Conservation (phyloP, 2,797 vertebrate genomes). For the Arnoldichthys spilopterus region DNA sequence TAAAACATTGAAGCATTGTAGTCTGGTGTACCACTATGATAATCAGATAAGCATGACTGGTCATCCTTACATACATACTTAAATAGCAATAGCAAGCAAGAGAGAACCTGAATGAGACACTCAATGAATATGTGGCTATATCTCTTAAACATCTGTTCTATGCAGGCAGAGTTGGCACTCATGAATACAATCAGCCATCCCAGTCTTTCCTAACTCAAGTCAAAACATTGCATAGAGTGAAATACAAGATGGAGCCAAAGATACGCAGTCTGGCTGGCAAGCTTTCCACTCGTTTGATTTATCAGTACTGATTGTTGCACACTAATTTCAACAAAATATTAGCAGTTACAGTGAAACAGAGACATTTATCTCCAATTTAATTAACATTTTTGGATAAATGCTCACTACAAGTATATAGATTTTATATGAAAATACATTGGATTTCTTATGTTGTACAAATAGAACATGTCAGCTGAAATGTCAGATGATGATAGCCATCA, state of each 20-base stretch:
- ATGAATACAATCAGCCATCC: slow-evolving; percentile 59
- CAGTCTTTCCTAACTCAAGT: slow-evolving; percentile 49
- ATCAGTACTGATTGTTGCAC: not conserved
- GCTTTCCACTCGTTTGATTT: slow-evolving; percentile 21
- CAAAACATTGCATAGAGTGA: slow-evolving; percentile 54
- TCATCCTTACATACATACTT: not conserved
- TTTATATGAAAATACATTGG: not conserved
- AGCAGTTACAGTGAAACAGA: not conserved
- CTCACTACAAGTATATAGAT: not conserved
- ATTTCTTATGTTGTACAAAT: not conserved
- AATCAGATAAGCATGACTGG: not conserved
- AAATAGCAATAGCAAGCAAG: not conserved
- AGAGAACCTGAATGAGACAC: not conserved
- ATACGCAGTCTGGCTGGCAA: slow-evolving; percentile 60
- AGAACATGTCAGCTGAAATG: not conserved
- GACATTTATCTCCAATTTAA: not conserved
- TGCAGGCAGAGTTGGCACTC: slow-evolving; percentile 48
- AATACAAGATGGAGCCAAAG: slow-evolving; percentile 76
- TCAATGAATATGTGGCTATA: slow-evolving; percentile 25
- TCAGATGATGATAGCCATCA: not conserved
- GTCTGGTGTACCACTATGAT: not conserved
- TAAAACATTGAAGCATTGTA: not conserved
- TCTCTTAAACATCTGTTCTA: slow-evolving; percentile 36
- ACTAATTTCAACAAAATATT: not conserved
- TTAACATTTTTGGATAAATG: not conserved